These are phyloP conservation scores for Fistularia tabacaria DNA, from an alignment of 2,797 vertebrate genomes.

Conservation along the genomic window DNA sequence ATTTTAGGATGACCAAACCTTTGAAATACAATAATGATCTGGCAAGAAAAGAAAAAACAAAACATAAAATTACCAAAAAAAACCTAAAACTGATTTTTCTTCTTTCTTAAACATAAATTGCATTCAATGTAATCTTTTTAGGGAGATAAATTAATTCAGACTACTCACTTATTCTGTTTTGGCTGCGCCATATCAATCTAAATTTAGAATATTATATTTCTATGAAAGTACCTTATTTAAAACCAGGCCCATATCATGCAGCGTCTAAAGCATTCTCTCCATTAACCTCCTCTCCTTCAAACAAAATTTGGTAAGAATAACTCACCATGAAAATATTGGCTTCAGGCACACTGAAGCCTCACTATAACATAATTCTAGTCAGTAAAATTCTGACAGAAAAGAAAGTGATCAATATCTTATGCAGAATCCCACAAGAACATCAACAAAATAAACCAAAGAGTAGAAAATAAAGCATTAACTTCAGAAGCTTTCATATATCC, in stretches of 20 bases:
- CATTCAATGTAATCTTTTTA: too few relatives aligned
- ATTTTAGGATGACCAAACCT: too few relatives aligned
- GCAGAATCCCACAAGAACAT: constrained; percentile 16
- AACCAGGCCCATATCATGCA: background rate
- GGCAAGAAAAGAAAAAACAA: too few relatives aligned
- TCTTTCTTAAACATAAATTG: too few relatives aligned
- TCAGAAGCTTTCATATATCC: constrained; percentile 32
- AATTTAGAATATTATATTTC: too few relatives aligned
- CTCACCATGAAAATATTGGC: constrained; percentile 3
- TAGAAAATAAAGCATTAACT: constrained; percentile 37
- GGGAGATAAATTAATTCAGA: too few relatives aligned
- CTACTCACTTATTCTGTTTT: too few relatives aligned
- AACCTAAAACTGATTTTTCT: too few relatives aligned
- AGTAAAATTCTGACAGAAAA: constrained; percentile 21
- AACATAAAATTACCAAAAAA: too few relatives aligned
- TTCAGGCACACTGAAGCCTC: constrained; percentile 10
- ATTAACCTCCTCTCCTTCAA: constrained; percentile 1
- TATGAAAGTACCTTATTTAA: too few relatives aligned
- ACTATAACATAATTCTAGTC: constrained; percentile 11
- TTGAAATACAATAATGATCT: too few relatives aligned
- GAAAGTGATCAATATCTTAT: constrained; percentile 29
- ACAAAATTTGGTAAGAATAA: background rate
- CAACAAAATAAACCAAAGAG: constrained; percentile 21
- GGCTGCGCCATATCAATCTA: too few relatives aligned
- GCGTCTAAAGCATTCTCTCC: background rate